These are phyloP conservation scores for Herpetotheres cachinnans DNA, from an alignment of 2,113 vertebrate species.

Conservation along the genomic window DNA sequence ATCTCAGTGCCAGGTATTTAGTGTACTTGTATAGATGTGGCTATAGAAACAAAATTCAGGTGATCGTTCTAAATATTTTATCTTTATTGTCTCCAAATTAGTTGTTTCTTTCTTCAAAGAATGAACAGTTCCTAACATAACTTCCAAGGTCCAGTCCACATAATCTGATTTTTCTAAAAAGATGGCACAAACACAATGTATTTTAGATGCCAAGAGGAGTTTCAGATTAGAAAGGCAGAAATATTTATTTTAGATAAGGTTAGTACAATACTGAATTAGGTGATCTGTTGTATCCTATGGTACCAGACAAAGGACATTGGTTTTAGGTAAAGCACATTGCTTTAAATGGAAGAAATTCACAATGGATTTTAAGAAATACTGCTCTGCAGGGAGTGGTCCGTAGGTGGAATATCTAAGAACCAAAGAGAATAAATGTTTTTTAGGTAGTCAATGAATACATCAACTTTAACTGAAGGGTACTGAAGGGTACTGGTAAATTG, in stretches of 20 bases:
- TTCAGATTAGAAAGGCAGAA: background rate
- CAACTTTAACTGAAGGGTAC: background rate
- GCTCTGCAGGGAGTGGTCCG: rapidly evolving
- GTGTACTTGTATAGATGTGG: background rate
- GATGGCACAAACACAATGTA: background rate
- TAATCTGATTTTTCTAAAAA: background rate
- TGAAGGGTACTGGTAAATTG: background rate
- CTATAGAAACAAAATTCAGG: background rate
- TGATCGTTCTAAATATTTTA: background rate
- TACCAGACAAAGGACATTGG: background rate
- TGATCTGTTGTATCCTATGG: background rate
- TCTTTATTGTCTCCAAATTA: background rate
- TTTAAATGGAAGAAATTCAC: background rate
- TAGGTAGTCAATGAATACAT: background rate
- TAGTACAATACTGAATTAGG: background rate
- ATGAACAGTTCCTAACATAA: background rate
- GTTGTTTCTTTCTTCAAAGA: background rate
- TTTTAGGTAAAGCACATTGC: background rate
- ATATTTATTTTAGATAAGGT: background rate
- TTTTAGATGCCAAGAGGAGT: background rate
- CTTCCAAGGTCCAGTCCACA: background rate
- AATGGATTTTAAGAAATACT: background rate
- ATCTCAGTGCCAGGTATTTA: background rate
- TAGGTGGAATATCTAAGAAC: background rate
- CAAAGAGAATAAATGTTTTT: background rate